Percentiles rank a stretch among this genome's conserved stretches.
Conservation (phyloP, 2,888 invertebrate species). For the Merodon equestris region DNA sequence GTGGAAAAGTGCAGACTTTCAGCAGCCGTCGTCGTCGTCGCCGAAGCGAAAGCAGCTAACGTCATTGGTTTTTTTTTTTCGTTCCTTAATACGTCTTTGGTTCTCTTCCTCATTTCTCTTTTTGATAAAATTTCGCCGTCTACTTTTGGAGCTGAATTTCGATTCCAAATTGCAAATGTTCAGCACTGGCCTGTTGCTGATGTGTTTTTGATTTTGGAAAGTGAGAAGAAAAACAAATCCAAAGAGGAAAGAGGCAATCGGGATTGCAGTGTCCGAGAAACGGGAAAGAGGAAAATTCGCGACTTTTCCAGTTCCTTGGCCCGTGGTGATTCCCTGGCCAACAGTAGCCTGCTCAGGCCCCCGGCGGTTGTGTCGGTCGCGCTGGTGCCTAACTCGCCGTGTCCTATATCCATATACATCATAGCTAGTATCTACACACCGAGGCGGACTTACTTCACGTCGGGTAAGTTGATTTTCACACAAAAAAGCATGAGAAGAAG, state of each 20-base stretch:
- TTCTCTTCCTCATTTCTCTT: conserved; percentile 37
- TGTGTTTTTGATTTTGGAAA: conserved; percentile 17
- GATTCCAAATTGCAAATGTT: too few species aligned
- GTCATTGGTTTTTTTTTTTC: conserved; percentile 59
- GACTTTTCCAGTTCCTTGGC: conserved; percentile 42
- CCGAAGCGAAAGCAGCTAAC: conserved; percentile 64
- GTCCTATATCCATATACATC: conserved; percentile 47
- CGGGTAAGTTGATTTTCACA: conserved; percentile 51
- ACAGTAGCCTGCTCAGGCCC: too few species aligned
- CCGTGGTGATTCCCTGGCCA: conserved; percentile 16
- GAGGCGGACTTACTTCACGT: conserved; percentile 45
- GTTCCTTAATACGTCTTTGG: neutral
- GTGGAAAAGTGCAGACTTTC: neutral
- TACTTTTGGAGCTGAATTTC: conserved; percentile 5
- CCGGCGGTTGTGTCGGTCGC: too few species aligned
- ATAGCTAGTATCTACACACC: too few species aligned
- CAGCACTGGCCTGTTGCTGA: conserved; percentile 4
- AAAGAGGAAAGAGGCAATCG: too few species aligned
- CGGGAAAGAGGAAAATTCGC: conserved; percentile 5
- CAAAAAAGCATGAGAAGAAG: too few species aligned
- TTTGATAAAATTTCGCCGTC: conserved; percentile 39
- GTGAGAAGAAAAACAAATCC: too few species aligned
- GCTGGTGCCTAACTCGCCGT: too few species aligned
- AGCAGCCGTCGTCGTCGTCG: conserved; percentile 22
- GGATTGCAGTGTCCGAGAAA: too few species aligned